These are phyloP conservation scores for Netelia melanura DNA, from an alignment of 2,888 invertebrate genomes.

Conservation along the genomic window DNA sequence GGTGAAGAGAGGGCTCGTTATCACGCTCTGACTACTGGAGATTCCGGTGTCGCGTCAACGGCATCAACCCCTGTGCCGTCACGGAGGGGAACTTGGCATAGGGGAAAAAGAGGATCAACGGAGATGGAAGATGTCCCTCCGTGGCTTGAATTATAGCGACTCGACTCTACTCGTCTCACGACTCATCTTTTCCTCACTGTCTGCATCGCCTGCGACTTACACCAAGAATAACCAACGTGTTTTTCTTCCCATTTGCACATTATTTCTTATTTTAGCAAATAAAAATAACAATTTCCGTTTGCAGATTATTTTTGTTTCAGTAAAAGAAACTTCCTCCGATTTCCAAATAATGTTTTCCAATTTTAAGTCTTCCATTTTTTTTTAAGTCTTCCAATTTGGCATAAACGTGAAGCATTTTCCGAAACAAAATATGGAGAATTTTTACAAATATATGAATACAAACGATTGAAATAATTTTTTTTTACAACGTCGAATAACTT, in stretches of 20 bases:
- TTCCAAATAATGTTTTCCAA: too few species aligned
- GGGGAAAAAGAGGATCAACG: slow-evolving; percentile 57
- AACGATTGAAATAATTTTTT: too few species aligned
- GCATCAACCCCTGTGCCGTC: slow-evolving; percentile 35
- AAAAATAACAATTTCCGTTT: background rate
- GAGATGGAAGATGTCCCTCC: slow-evolving; percentile 49
- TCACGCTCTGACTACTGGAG: slow-evolving; percentile 56
- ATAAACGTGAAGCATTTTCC: too few species aligned
- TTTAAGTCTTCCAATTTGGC: too few species aligned
- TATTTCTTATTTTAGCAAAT: background rate
- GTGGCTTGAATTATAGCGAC: slow-evolving; percentile 27
- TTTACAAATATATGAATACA: too few species aligned
- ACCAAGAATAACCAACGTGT: slow-evolving; percentile 17
- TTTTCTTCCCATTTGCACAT: background rate
- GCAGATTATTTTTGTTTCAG: background rate
- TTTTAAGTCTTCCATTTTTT: too few species aligned
- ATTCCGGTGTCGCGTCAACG: slow-evolving; percentile 52
- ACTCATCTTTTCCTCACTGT: slow-evolving; percentile 31
- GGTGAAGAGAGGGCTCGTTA: slow-evolving; percentile 53
- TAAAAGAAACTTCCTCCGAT: too few species aligned
- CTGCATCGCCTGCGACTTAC: slow-evolving; percentile 20
- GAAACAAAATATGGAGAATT: too few species aligned
- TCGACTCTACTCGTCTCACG: slow-evolving; percentile 44
- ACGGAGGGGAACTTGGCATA: slow-evolving; percentile 44
- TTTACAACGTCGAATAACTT: too few species aligned